Evolutionary conservation across 2,113 vertebrate species (phyloP).

Genomic region (Probosciger aterrimus): DNA sequence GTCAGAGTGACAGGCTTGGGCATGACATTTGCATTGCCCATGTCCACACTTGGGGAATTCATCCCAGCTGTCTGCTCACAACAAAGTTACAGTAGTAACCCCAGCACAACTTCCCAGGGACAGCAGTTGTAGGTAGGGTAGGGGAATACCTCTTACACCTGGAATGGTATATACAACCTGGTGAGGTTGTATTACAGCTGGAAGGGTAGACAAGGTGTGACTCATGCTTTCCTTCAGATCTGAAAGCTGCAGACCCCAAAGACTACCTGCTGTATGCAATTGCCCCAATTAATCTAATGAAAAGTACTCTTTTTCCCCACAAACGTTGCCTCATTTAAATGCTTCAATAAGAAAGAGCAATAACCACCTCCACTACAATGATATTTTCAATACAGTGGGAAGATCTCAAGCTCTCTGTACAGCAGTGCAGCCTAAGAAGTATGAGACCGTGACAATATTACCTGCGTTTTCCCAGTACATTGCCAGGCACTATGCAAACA

Average conservation of each 20-base stretch:
- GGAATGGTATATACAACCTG: background rate
- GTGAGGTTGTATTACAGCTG: background rate
- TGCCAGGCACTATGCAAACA: fast-evolving
- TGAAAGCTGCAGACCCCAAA: background rate
- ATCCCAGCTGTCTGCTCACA: background rate
- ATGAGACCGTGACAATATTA: background rate
- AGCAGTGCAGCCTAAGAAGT: background rate
- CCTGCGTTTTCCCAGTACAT: background rate
- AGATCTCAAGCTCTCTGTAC: background rate
- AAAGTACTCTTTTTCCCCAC: background rate
- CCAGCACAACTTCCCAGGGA: background rate
- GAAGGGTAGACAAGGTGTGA: background rate
- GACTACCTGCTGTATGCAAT: background rate
- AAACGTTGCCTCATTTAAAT: background rate
- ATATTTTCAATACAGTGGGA: background rate
- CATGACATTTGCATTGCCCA: background rate
- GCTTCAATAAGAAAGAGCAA: background rate
- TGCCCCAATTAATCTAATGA: background rate
- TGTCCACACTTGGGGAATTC: background rate
- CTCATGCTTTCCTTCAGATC: fast-evolving
- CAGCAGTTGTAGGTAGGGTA: fast-evolving
- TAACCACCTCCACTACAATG: background rate
- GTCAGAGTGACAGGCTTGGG: fast-evolving
- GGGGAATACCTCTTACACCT: background rate
- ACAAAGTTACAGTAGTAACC: background rate